Evolutionary conservation across 2,888 invertebrate genomes (phyloP).

Genomic region (Aphrophora alni): DNA sequence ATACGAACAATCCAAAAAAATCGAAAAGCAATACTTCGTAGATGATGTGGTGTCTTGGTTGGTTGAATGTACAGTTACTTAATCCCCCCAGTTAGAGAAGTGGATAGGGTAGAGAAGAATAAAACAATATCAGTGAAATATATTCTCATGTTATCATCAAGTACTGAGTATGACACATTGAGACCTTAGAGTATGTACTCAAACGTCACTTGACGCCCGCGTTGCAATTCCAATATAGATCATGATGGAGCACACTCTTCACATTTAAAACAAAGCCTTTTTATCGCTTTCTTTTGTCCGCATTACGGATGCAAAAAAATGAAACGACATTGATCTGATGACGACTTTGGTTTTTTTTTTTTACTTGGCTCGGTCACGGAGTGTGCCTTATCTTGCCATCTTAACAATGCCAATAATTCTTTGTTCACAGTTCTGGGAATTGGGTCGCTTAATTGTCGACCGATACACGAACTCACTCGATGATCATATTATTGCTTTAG

Average conservation of each 20-base stretch:
- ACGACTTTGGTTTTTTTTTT: neutral
- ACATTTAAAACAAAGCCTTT: neutral
- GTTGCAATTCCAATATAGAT: neutral
- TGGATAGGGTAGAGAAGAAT: neutral
- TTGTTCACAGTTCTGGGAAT: conserved; percentile 9
- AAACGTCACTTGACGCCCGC: neutral
- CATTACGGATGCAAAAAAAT: conserved; percentile 6
- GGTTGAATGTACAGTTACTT: too few species aligned
- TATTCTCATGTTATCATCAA: neutral
- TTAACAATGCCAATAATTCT: conserved; percentile 9
- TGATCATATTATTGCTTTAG: neutral
- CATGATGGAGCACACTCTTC: neutral
- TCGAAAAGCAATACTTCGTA: too few species aligned
- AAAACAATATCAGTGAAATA: neutral
- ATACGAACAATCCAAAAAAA: too few species aligned
- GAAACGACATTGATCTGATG: conserved; percentile 6
- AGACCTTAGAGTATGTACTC: too few species aligned
- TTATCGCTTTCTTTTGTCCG: neutral
- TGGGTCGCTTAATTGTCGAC: neutral
- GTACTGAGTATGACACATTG: neutral
- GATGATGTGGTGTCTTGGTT: too few species aligned
- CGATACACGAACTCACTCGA: neutral
- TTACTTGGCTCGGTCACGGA: neutral
- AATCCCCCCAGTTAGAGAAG: too few species aligned
- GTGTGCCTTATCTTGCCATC: neutral